Evolutionary conservation across 2,888 invertebrate genomes (phyloP), one percentile per base, ranked within the genome.

Genomic region (Cataglyphis cursor): DNA sequence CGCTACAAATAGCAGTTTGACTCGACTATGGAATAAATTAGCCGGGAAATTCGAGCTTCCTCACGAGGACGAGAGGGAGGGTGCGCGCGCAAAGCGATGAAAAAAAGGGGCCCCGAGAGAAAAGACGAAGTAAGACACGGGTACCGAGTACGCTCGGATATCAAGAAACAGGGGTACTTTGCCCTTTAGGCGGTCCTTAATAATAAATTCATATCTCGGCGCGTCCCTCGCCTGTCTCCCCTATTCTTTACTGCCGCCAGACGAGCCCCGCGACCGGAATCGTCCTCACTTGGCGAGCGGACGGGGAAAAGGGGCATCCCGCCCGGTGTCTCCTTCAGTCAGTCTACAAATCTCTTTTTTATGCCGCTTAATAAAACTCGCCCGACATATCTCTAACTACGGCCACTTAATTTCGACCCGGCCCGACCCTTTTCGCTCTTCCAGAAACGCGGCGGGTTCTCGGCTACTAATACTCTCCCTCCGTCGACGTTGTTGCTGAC

Each of bases 341-440:
- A 86, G 92, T 92, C 92, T 92, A 94, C 94, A 94, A 94, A 94
- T 94, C 94, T 94, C 93, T 92, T 94, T 94, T 95, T 94, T 94
- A 94, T 93, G 91, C 92, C 93, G 93, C 93, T 94, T 94, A 94
- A 95, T 95, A 95, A 95, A 94, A 94, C 94, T 93, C 91, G 93
- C 88, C 94, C 93, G 94, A 94, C 94, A 94, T 94, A 94, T 94
- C 94, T 94, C 93, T 91, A 94, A 94, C 94, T 94, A 92, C 93
- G 93, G 94, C 94, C 94, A 94, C 94, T 94, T 95, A 95, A 95
- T 95, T 94, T 93, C 90, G 90, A 84, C 84, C 85, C 72, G 44
- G 68, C 66, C 61, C 84, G 35, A 57, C 72, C 82, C 70, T 62
- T 61, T 61, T 75, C 66, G 81, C 66, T 73, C 68, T 72, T 54